phyloP scores from a whole-genome alignment of 2,113 vertebrate genomes.

The Toxotes jaculatrix region DNA sequence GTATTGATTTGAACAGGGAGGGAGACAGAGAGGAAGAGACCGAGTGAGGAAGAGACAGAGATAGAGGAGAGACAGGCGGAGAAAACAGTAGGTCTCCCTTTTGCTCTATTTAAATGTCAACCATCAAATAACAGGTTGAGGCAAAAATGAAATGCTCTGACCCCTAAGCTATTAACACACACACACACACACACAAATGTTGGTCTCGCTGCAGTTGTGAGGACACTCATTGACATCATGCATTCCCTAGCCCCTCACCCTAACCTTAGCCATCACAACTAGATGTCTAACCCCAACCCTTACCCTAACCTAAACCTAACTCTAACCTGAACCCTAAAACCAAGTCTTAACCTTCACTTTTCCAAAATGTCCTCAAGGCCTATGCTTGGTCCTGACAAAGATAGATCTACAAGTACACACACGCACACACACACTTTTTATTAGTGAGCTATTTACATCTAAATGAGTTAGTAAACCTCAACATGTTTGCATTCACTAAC shows the following conservation, averaged over 20 bases:
- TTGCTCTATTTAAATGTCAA: constrained; percentile 79
- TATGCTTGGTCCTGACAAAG: too few relatives aligned
- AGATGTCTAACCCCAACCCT: too few relatives aligned
- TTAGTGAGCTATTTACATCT: constrained; percentile 60
- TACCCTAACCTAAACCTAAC: too few relatives aligned
- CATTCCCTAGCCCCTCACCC: too few relatives aligned
- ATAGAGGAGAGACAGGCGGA: constrained; percentile 37
- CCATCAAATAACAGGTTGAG: constrained; percentile 70
- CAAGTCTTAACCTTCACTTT: too few relatives aligned
- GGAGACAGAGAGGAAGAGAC: constrained; percentile 38
- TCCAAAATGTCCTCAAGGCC: too few relatives aligned
- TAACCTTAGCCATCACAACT: too few relatives aligned
- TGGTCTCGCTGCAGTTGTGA: too few relatives aligned
- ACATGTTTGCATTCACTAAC: constrained; percentile 38
- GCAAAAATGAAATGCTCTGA: constrained; percentile 73
- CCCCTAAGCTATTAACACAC: constrained; percentile 58
- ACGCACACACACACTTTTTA: constrained; percentile 32
- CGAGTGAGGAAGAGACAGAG: constrained; percentile 21
- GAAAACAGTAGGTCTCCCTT: constrained; percentile 42
- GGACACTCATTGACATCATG: too few relatives aligned
- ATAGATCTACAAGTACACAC: not conserved
- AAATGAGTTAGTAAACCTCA: constrained; percentile 43
- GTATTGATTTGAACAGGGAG: constrained; percentile 69
- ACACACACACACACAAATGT: constrained; percentile 15
- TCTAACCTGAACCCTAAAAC: too few relatives aligned